Base-by-base conservation (phyloP, 1,140 invertebrate genomes). In the Lepidurus couesii region DNA sequence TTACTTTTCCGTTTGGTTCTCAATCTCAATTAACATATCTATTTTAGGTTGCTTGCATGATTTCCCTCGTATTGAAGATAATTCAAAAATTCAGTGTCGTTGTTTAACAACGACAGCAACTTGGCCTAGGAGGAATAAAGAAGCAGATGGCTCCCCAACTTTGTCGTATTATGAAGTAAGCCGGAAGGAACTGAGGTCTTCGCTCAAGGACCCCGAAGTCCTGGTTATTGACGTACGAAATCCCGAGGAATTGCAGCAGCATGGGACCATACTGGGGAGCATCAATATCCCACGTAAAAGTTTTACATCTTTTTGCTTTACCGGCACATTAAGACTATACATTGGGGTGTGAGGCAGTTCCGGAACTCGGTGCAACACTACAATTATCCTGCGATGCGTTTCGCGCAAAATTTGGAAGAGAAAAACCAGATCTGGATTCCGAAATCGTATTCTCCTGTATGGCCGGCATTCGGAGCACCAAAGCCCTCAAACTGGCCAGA, bases 381-480 rank as follows among this genome's bases (percentile, higher is more conserved):
- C 26, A 47, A 7, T 42, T 76, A 24, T 34, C 9, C 26, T n/a
- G 24, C 4, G 42, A 73, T 16, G 47, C 24, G n/a, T 78, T 78
- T 24, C 16, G 74, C 16, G 21, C 75, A 24, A 26, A 42, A 42
- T 78, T 76, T 65, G 26, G 44, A 9, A 45, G 42, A 16, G 44
- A 45, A 11, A 78, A 78, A 42, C 77, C 77, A 10, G 53, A 11
- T 26, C 26, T 42, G 9, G 47, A 73, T 73, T 42, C 45, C 11
- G 65, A 78, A 9, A 65, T 78, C 42, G 21, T 78, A 10, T 78
- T 78, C 34, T 77, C 44, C 21, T 78, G 77, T 53, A 73, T 73
- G 77, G 77, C 77, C 65, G 77, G 77, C 21, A 73, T 78, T 43
- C 45, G 77, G 8, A 78, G 77, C 8, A 42, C 26, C 34, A 78